Base-by-base conservation (phyloP, 2,797 vertebrate genomes). In the Sebastes iracundus region DNA sequence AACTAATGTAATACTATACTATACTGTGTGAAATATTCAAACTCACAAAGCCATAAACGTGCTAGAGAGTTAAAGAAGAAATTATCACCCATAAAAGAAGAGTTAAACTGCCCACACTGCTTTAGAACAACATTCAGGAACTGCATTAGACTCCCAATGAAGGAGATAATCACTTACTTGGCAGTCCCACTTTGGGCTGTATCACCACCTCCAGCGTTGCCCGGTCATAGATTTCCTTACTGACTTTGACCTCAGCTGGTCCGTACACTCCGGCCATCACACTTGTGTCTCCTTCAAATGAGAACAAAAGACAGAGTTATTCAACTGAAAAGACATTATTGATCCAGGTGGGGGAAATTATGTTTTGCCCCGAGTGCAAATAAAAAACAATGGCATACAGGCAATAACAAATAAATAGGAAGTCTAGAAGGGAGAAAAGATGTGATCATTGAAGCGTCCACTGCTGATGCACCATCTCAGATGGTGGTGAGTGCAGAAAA, bases 201-300 rank as follows among this genome's bases (percentile, higher is more conserved):
- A 98, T 92, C 77, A 97, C 64, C 82, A 98, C 97, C 86, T 98
- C 97, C 64, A 98, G 56, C 0, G 97, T 98, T 0, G 97, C 96
- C 53, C 97, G 95, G 82, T 98, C 96, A 72, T 97, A 97, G 77
- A 97, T 97, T 87, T 98, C 97, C 80, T 97, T 97, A 88, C 96
- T 98, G 86, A 97, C 93, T 88, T 97, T 98, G 35, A 98, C 97
- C 83, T 98, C 97, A 0, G 97, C 97, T 0, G 97, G 97, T 58
- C 97, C 97, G 0, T 98, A 98, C 9, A 97, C 96, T n/a, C 94
- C 97, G 0, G 95, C 97, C 83, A 97, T 84, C 60, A 98, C 94
- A 1, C 96, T 97, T 0, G 96, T 97, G 78, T 98, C 96, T n/a
- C 97, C 97, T 98, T 81, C 5, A 77, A 2, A 84, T 18, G 6